These are phyloP conservation scores for Myotis findleyi DNA, from an alignment of 2,797 vertebrate species.

Conservation along the genomic window DNA sequence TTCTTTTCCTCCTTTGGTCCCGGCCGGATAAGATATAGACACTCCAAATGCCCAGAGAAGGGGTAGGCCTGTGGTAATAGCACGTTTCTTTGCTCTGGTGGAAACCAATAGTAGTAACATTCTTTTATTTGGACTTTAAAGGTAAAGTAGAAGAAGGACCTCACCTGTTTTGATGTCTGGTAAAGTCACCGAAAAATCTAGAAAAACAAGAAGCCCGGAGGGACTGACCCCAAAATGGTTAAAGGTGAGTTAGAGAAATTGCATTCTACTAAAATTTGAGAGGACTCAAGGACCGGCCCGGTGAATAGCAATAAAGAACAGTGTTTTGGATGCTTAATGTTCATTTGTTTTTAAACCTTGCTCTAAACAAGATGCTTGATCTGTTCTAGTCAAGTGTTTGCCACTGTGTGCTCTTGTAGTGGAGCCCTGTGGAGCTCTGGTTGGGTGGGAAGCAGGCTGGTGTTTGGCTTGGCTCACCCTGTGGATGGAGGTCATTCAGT, in stretches of 20 bases:
- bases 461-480: background rate
- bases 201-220: background rate
- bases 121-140: background rate
- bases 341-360: background rate
- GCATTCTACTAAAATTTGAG: background rate
- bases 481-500: background rate
- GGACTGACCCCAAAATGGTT: background rate
- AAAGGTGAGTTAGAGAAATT: conserved; percentile 2
- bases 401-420: background rate
- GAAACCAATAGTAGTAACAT: background rate
- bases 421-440: background rate
- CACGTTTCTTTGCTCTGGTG: background rate
- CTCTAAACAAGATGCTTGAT: background rate
- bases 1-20: background rate
- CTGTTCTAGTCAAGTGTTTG: background rate
- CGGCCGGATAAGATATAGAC: background rate
- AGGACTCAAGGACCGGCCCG: too few relatives aligned
- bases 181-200: conserved; percentile 32
- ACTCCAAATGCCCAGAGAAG: background rate
- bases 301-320: too few relatives aligned
- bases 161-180: background rate
- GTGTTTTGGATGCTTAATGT: too few relatives aligned
- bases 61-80: background rate
- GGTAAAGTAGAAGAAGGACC: background rate
- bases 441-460: background rate